A percentile compares a stretch with the other conserved stretches of the same genome.
Conservation (phyloP, 2,797 vertebrate species). For the Sebastes vulpes region DNA sequence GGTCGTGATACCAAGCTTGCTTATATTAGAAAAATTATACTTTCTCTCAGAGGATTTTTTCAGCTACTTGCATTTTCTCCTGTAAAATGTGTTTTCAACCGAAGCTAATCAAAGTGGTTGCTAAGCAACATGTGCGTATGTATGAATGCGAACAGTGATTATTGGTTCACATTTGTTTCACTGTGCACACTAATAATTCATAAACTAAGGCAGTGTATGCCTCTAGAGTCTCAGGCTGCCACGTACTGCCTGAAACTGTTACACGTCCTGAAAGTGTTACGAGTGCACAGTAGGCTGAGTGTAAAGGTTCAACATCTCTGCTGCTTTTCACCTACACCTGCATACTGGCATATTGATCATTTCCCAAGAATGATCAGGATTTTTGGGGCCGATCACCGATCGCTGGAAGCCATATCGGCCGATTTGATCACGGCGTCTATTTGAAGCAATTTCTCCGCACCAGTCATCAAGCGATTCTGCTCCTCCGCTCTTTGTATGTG, state of each 20-base stretch:
- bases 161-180: not conserved
- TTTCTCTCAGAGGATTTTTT: not conserved
- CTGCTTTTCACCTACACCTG: slow-evolving; percentile 1
- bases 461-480: not conserved
- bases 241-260: not conserved
- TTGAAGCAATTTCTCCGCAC: not conserved
- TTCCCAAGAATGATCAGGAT: not conserved
- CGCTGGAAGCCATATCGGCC: not conserved
- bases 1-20: not conserved
- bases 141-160: not conserved
- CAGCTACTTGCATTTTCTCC: not conserved
- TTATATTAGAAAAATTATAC: not conserved
- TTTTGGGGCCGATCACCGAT: not conserved
- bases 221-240: not conserved
- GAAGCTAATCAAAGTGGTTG: not conserved
- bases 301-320: not conserved
- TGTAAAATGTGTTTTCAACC: not conserved
- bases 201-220: not conserved
- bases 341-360: not conserved
- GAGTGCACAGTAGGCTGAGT: not conserved
- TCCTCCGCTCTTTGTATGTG: not conserved
- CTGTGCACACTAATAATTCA: not conserved
- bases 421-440: not conserved
- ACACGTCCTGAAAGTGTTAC: not conserved
- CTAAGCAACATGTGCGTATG: not conserved